Conservation (phyloP, 2,888 invertebrate genomes). For the Atethmia centrago region DNA sequence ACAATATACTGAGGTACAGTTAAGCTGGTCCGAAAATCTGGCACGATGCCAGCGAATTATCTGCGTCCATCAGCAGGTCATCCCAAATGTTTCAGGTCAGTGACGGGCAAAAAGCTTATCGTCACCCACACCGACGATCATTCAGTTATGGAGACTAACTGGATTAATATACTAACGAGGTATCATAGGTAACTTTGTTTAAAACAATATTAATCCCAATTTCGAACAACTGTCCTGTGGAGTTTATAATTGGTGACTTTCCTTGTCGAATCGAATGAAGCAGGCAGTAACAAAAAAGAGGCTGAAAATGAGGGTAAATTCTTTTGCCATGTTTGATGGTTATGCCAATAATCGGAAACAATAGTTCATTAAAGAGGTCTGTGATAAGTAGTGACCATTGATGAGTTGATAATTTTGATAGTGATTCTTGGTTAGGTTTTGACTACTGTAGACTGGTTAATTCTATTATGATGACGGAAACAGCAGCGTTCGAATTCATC, state of each 20-base stretch:
- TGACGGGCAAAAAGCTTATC: conserved; percentile 42
- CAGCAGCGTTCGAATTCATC: neutral
- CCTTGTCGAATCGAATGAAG: neutral
- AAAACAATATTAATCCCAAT: conserved; percentile 18
- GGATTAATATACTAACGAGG: conserved; percentile 1
- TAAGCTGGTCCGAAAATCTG: conserved; percentile 35
- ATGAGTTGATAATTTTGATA: neutral
- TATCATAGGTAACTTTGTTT: conserved; percentile 12
- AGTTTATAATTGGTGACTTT: neutral
- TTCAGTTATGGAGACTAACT: conserved; percentile 18
- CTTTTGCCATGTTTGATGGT: neutral
- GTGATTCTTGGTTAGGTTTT: neutral
- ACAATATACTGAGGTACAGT: conserved; percentile 12
- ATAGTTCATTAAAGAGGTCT: neutral
- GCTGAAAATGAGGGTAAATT: neutral
- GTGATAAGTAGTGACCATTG: neutral
- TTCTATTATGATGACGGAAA: neutral
- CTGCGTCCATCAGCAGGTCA: conserved; percentile 51
- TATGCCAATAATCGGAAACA: neutral
- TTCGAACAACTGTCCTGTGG: neutral
- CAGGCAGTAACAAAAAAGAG: neutral
- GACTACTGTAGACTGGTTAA: neutral
- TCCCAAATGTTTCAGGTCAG: conserved; percentile 45
- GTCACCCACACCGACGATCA: neutral
- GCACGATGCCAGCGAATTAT: conserved; percentile 47